phyloP scores from a whole-genome alignment of 2,888 invertebrate genomes.

The Cyaniris semiargus region DNA sequence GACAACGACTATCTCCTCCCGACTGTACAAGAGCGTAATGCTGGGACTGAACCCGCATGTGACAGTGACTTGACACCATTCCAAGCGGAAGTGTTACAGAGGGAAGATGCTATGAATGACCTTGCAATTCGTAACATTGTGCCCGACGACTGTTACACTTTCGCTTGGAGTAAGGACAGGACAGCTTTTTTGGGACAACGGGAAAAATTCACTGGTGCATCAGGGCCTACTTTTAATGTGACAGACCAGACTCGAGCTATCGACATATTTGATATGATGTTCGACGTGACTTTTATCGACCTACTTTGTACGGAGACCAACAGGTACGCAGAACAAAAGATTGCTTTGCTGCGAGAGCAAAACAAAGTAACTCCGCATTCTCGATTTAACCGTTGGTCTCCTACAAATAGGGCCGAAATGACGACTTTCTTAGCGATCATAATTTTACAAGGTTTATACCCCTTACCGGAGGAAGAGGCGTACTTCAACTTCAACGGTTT shows the following conservation, averaged over 20 bases:
- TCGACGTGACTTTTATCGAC: conserved; percentile 44
- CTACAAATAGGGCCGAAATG: conserved; percentile 40
- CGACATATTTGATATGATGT: conserved; percentile 41
- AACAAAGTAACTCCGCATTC: conserved; percentile 34
- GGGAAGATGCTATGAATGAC: too few species aligned
- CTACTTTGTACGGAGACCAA: conserved; percentile 38
- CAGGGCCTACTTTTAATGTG: conserved; percentile 24
- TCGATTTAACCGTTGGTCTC: conserved; percentile 37
- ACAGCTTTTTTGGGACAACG: conserved; percentile 18
- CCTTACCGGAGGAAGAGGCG: conserved; percentile 41
- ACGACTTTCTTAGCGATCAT: conserved; percentile 40
- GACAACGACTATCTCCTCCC: too few species aligned
- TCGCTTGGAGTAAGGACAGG: conserved; percentile 41
- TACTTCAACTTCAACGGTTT: conserved; percentile 44
- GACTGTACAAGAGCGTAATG: too few species aligned
- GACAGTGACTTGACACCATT: too few species aligned
- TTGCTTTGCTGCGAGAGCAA: conserved; percentile 32
- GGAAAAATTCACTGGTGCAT: too few species aligned
- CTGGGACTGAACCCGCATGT: too few species aligned
- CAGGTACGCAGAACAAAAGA: conserved; percentile 38
- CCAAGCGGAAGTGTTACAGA: too few species aligned
- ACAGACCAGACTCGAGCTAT: conserved; percentile 35
- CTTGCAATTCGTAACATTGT: conserved; percentile 34
- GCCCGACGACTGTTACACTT: conserved; percentile 38
- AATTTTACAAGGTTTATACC: conserved; percentile 43